A percentile compares a stretch with the other conserved stretches of the same genome.
phyloP scores from a whole-genome alignment of 2,113 vertebrate species.

The Delphinus delphis region DNA sequence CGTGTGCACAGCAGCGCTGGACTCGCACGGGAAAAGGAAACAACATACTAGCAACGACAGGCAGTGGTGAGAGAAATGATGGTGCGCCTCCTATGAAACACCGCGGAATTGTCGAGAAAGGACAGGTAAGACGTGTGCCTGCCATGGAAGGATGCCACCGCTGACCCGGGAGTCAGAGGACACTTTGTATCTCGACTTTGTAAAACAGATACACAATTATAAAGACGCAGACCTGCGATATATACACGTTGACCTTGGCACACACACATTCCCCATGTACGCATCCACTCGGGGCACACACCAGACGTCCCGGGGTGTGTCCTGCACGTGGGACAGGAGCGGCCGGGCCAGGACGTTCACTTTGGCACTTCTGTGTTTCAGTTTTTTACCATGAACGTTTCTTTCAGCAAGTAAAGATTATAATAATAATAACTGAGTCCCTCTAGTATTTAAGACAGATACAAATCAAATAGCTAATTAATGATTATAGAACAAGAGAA shows the following conservation, averaged over 20 bases:
- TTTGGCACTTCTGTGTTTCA: neutral
- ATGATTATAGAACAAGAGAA: neutral
- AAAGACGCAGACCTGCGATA: neutral
- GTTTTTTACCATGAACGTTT: neutral
- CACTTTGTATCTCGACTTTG: neutral
- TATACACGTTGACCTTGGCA: neutral
- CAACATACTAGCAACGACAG: neutral
- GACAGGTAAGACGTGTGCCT: neutral
- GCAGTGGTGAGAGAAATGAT: neutral
- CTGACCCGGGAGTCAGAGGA: neutral
- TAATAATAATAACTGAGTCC: neutral
- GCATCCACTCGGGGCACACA: neutral
- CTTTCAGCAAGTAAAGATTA: neutral
- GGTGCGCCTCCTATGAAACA: neutral
- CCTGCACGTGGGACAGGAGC: neutral
- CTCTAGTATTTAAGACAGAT: neutral
- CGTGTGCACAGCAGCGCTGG: neutral
- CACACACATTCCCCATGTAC: neutral
- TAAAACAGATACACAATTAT: neutral
- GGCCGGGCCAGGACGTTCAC: neutral
- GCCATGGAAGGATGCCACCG: neutral
- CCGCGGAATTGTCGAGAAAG: neutral
- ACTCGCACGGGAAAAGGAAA: neutral
- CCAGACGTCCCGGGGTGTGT: fast-evolving
- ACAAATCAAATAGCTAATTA: slow-evolving; percentile 6